Percentiles rank a stretch among this genome's conserved stretches.
Conservation (phyloP, 2,888 invertebrate genomes). For the Thymelicus sylvestris region DNA sequence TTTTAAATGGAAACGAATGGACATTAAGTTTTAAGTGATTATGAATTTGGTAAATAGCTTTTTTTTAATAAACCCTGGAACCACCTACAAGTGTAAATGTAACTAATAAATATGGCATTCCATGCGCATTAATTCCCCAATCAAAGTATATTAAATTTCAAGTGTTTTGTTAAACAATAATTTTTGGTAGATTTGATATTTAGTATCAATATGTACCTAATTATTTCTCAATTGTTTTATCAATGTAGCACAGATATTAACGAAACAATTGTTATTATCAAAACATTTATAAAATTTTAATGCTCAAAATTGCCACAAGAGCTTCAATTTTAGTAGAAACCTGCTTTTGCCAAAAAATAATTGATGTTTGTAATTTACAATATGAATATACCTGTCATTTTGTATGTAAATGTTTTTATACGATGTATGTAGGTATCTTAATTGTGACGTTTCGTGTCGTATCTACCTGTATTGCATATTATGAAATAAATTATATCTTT, state of each 20-base stretch:
- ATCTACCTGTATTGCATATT: conserved; percentile 1
- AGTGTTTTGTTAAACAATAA: too few species aligned
- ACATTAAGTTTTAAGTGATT: neutral
- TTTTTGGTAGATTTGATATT: too few species aligned
- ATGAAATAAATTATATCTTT: conserved; percentile 19
- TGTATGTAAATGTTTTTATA: conserved; percentile 23
- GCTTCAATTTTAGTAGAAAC: conserved; percentile 25
- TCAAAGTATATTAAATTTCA: too few species aligned
- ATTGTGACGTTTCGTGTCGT: conserved; percentile 6
- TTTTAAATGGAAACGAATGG: too few species aligned
- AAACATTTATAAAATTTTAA: neutral
- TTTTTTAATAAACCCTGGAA: too few species aligned
- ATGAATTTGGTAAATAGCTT: neutral
- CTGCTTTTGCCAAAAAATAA: conserved; percentile 6
- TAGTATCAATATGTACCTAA: too few species aligned
- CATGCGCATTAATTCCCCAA: too few species aligned
- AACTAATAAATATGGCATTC: too few species aligned
- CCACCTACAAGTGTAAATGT: too few species aligned
- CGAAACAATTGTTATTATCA: neutral
- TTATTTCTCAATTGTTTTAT: too few species aligned
- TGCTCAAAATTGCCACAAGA: conserved; percentile 21
- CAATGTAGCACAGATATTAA: too few species aligned
- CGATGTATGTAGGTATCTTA: neutral
- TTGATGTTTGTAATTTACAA: neutral
- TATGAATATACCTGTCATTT: conserved; percentile 7